Conservation (phyloP, 2,888 invertebrate species). For the Catonia carolina region DNA sequence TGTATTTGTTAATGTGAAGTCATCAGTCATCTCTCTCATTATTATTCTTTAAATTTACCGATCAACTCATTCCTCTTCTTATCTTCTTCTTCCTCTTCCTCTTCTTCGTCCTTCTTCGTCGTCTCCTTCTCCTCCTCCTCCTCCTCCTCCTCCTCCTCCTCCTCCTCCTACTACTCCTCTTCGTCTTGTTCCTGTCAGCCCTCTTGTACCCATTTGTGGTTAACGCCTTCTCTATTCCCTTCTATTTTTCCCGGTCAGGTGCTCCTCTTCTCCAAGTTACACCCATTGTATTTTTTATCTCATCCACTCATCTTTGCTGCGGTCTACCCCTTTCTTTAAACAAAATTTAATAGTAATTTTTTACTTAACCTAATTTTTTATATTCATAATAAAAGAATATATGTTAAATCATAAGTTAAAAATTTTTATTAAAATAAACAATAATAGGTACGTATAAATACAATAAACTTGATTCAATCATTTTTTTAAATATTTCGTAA, state of each 20-base stretch:
- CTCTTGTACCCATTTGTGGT: not conserved
- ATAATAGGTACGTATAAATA: too few species aligned
- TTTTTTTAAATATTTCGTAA: too few species aligned
- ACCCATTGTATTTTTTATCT: not conserved
- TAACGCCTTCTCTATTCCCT: not conserved
- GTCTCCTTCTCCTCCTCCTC: slow-evolving; percentile 25
- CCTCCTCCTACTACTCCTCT: too few species aligned
- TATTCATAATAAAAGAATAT: too few species aligned
- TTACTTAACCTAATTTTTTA: too few species aligned
- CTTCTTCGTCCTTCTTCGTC: slow-evolving; percentile 22
- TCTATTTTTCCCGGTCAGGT: not conserved
- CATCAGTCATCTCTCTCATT: not conserved
- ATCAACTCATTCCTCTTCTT: slow-evolving; percentile 5
- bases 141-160: slow-evolving; percentile 21
- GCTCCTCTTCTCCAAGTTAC: too few species aligned
- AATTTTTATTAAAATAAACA: too few species aligned
- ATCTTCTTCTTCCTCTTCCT: slow-evolving; percentile 21
- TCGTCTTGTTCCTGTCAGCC: not conserved
- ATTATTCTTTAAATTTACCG: not conserved
- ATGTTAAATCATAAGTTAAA: too few species aligned
- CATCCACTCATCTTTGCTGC: not conserved
- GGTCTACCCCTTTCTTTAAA: not conserved
- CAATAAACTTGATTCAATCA: too few species aligned
- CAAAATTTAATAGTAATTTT: too few species aligned
- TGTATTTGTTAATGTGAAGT: slow-evolving; percentile 10